phyloP scores from a whole-genome alignment of 1,140 invertebrate species.

The Hetaerina americana region DNA sequence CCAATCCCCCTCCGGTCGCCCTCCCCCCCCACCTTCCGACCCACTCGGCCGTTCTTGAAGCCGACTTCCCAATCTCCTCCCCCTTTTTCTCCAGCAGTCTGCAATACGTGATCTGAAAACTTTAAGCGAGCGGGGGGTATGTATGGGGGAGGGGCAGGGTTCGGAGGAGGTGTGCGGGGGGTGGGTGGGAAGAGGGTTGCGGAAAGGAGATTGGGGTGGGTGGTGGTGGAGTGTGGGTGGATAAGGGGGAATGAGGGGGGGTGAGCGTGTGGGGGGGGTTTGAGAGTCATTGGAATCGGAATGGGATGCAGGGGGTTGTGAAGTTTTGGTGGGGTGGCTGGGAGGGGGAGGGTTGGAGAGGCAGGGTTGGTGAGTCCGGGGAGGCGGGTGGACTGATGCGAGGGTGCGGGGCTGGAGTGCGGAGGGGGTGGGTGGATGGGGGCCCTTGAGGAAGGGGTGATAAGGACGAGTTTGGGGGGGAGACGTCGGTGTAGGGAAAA shows the following conservation, averaged over 20 bases:
- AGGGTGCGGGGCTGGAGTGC: not conserved
- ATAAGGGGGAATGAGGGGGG: not conserved
- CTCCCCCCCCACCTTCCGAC: no score
- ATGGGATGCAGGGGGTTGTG: not conserved
- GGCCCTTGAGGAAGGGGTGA: not conserved
- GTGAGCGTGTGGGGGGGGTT: not conserved
- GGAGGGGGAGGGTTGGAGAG: not conserved
- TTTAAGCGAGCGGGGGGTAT: not conserved
- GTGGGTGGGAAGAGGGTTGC: no score
- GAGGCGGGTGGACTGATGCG: not conserved
- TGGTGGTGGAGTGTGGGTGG: no score
- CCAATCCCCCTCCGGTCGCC: not conserved
- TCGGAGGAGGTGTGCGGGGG: not conserved
- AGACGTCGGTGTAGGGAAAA: not conserved
- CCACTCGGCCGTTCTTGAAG: no score
- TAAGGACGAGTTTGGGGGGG: not conserved
- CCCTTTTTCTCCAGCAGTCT: not conserved
- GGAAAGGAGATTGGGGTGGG: not conserved
- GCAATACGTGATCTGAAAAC: not conserved
- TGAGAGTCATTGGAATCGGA: not conserved
- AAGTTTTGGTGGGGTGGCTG: not conserved
- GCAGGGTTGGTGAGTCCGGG: not conserved
- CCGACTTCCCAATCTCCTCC: no score
- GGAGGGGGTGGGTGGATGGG: not conserved
- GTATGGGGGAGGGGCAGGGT: no score